These are phyloP conservation scores for Sarcophaga caerulescens DNA, from an alignment of 2,888 invertebrate species.

Conservation along the genomic window DNA sequence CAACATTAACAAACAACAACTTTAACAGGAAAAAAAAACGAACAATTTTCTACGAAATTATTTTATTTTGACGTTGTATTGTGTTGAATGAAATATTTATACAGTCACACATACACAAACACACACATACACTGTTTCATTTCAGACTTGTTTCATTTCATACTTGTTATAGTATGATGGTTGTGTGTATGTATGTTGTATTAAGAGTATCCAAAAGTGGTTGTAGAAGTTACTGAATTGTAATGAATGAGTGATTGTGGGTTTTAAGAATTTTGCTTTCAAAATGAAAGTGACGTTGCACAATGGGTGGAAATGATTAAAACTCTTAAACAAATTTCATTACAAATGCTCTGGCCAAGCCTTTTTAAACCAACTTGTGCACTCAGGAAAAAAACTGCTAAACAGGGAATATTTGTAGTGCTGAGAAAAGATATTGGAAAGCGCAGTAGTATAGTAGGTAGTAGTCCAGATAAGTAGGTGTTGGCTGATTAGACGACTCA, in stretches of 20 bases:
- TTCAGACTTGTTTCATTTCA: too few relatives aligned
- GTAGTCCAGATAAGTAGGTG: too few relatives aligned
- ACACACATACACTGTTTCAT: background rate
- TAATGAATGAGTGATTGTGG: conserved; percentile 3
- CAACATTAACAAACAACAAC: background rate
- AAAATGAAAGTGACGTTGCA: background rate
- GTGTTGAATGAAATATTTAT: background rate
- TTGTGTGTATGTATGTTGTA: background rate
- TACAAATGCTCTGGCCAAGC: too few relatives aligned
- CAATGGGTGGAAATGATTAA: background rate
- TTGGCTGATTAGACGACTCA: too few relatives aligned
- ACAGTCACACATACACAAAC: too few relatives aligned
- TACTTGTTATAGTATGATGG: background rate
- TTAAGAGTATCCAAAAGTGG: background rate
- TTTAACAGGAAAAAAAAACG: background rate
- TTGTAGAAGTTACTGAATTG: background rate
- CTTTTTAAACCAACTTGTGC: too few relatives aligned
- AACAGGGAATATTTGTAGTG: too few relatives aligned
- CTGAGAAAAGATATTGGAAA: too few relatives aligned
- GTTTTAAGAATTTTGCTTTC: background rate
- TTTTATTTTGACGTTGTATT: background rate
- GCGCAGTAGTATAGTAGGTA: too few relatives aligned
- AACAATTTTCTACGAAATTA: background rate
- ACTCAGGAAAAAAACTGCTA: too few relatives aligned
- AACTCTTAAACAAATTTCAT: background rate